These are phyloP conservation scores for Lontra canadensis DNA, from an alignment of 2,113 vertebrate genomes.

Conservation along the genomic window DNA sequence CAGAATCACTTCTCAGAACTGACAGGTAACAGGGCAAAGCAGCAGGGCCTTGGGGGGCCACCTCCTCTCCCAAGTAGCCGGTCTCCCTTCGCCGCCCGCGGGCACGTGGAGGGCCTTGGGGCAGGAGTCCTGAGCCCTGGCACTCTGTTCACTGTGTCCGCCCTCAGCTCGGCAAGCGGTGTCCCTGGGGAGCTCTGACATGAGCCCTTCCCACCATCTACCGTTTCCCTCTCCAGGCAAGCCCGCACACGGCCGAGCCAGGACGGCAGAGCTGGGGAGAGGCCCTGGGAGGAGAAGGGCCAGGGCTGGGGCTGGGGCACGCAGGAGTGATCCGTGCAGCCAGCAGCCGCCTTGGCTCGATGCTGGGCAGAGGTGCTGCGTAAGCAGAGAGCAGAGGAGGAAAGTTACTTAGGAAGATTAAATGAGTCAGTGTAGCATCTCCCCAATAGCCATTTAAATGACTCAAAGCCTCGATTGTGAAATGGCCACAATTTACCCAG, in stretches of 20 bases:
- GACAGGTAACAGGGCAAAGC: neutral
- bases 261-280: neutral
- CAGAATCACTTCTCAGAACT: neutral
- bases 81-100: neutral
- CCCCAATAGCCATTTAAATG: slow-evolving; percentile 10
- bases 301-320: neutral
- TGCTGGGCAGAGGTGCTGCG: neutral
- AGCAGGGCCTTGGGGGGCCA: neutral
- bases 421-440: slow-evolving; percentile 16
- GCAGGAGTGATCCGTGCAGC: neutral
- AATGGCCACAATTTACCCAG: neutral
- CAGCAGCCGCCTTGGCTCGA: neutral
- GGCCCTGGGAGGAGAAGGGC: neutral
- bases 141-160: fast-evolving
- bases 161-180: too few species aligned
- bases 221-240: neutral
- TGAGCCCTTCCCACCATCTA: neutral
- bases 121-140: too few species aligned
- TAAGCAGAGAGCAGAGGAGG: slow-evolving; percentile 47
- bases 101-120: neutral
- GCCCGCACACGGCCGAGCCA: neutral
- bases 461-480: neutral
- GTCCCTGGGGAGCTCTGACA: neutral
- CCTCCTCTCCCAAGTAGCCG: neutral
- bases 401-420: slow-evolving; percentile 54